Conservation (phyloP, 2,113 vertebrate species). For the Triplophysa rosa region DNA sequence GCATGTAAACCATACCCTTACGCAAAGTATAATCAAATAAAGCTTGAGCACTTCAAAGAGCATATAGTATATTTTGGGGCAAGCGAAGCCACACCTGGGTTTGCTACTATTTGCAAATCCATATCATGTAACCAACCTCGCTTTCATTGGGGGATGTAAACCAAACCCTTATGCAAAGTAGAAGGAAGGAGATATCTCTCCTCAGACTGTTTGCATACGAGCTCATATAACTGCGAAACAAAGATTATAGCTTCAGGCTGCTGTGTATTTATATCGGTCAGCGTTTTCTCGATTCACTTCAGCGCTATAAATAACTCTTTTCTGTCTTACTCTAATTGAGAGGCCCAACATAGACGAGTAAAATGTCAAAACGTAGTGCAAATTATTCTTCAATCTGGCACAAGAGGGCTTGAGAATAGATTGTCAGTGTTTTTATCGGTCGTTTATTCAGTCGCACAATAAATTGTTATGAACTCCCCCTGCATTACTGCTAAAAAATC, state of each 20-base stretch:
- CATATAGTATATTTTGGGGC: not conserved
- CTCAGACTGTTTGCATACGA: conserved; percentile 11
- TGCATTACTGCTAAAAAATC: not conserved
- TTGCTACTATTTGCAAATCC: conserved; percentile 32
- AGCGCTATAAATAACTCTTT: not conserved
- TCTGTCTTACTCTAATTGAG: not conserved
- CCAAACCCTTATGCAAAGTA: conserved; percentile 29
- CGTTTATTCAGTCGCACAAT: conserved; percentile 21
- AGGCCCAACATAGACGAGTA: not conserved
- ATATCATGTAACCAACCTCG: conserved; percentile 10
- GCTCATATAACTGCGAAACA: not conserved
- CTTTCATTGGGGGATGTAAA: not conserved
- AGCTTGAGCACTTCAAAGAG: not conserved
- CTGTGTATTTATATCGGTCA: not conserved
- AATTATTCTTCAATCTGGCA: not conserved
- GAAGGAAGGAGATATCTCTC: not conserved
- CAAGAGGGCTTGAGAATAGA: conserved; percentile 20
- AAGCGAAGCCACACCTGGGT: conserved; percentile 39
- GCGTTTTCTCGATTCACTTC: not conserved
- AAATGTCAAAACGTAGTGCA: not conserved
- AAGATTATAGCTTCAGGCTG: not conserved
- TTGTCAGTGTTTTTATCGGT: conserved; percentile 16
- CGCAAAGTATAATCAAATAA: conserved; percentile 3
- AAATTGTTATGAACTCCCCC: conserved; percentile 18
- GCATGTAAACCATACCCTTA: conserved; percentile 11